A percentile compares a stretch with the other conserved stretches of the same genome.
These are phyloP conservation scores for Egretta garzetta DNA, from an alignment of 2,113 vertebrate genomes.

Conservation along the genomic window DNA sequence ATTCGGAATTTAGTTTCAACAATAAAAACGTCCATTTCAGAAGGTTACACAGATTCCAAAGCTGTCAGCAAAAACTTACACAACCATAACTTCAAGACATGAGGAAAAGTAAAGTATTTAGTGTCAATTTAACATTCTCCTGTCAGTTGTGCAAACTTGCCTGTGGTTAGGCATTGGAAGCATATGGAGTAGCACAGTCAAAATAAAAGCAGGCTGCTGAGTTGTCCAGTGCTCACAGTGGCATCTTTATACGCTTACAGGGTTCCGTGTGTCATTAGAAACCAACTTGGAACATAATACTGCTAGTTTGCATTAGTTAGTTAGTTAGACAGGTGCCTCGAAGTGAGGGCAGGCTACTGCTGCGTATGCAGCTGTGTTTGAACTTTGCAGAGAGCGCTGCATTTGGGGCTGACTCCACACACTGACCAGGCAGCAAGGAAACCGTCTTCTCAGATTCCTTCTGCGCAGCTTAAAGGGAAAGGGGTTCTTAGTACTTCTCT, in stretches of 20 bases:
- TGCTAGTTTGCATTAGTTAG: neutral
- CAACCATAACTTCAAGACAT: neutral
- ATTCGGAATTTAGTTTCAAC: neutral
- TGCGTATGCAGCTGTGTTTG: neutral
- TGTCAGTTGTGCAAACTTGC: neutral
- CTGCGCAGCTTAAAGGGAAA: neutral
- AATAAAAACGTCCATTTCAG: neutral
- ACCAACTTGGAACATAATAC: neutral
- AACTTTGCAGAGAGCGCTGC: neutral
- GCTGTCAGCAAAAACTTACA: neutral
- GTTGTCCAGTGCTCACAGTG: neutral
- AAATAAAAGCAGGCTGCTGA: neutral
- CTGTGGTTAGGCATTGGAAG: conserved; percentile 17
- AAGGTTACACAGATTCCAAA: neutral
- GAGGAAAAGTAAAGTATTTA: neutral
- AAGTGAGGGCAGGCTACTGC: neutral
- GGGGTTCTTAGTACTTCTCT: neutral
- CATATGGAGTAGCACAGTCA: neutral
- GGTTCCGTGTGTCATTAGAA: neutral
- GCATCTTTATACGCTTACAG: neutral
- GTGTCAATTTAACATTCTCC: neutral
- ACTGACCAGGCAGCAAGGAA: neutral
- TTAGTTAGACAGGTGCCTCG: neutral
- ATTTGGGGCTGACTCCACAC: neutral
- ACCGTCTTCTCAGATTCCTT: neutral